phyloP scores from a whole-genome alignment of 2,888 invertebrate species.

The Leucophenga maculata region DNA sequence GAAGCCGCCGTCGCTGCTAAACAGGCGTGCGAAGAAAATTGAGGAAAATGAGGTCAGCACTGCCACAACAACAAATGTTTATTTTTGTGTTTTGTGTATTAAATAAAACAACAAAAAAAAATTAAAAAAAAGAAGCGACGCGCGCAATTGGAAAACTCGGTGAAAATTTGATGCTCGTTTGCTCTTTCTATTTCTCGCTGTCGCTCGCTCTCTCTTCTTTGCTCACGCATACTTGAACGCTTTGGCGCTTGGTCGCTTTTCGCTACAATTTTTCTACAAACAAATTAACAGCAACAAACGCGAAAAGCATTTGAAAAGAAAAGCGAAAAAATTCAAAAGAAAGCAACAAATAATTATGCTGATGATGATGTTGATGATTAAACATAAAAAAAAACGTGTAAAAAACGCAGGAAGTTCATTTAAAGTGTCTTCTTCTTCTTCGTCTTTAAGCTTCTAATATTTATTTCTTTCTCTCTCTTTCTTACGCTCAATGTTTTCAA shows the following conservation, averaged over 20 bases:
- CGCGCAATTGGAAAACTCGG: neutral
- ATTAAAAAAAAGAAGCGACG: neutral
- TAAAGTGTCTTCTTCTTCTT: too few species aligned
- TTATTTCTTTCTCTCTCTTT: too few species aligned
- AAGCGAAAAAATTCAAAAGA: neutral
- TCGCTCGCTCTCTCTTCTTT: too few species aligned
- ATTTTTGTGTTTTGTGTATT: constrained; percentile 2
- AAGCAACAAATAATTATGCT: neutral
- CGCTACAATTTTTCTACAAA: too few species aligned
- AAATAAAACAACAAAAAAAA: too few species aligned
- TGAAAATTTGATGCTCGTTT: neutral
- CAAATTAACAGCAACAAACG: too few species aligned
- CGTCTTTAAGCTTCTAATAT: too few species aligned
- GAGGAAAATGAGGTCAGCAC: constrained; percentile 4
- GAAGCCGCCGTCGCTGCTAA: too few species aligned
- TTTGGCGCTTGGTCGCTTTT: too few species aligned
- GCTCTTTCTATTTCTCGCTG: neutral
- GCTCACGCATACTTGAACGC: too few species aligned
- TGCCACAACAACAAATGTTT: neutral
- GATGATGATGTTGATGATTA: neutral
- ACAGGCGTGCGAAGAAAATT: neutral
- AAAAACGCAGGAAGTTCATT: too few species aligned
- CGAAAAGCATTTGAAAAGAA: neutral
- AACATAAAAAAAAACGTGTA: too few species aligned
- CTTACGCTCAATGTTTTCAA: neutral